Base-by-base conservation (phyloP, 2,113 vertebrate species). In the Pituophis catenifer region DNA sequence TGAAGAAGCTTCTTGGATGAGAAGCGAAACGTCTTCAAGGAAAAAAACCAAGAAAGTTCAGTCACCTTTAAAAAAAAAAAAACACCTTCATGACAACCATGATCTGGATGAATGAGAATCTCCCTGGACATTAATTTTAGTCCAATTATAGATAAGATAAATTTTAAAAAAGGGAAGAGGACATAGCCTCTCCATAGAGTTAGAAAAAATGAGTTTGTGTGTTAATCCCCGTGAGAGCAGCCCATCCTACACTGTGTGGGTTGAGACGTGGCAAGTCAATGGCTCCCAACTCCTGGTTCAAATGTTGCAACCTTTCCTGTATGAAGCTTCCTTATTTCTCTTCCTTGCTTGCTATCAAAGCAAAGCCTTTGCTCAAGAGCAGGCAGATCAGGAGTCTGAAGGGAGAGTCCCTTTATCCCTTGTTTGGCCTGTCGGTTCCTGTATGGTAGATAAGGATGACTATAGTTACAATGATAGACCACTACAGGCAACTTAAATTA, bases 291-390 rank as follows among this genome's bases (percentile, higher is more conserved):
- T 92, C 24, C 91, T 95, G 17, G 8, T 44, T 93, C 50, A 93
- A 65, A 92, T 94, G 38, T 75, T 93, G 57, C 59, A 94, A 57
- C 8, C 57, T 91, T 94, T 90, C 29, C 5, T 89, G 15, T 48
- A 48, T 62, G 52, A 91, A 94, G 94, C 91, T n/a, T 86, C 3
- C 5, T 90, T 94, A 54, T 92, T 89, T 94, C 94, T 26, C 87
- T 92, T 29, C 94, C 89, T n/a, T 94, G 13, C 29, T 50, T n/a
- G 54, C 85, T 90, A 33, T n/a, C 90, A 93, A 95, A 94, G 93
- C 88, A 50, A 93, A 81, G 88, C 65, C 89, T 91, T 90, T n/a
- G 90, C 81, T 86, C 13, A 52, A 11, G 24, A 50, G 7, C 9
- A 24, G 15, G 50, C 15, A 33, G 38, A 87, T 12, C 50, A 57